Conservation (phyloP, 2,113 vertebrate species). For the Pleuronectes platessa region DNA sequence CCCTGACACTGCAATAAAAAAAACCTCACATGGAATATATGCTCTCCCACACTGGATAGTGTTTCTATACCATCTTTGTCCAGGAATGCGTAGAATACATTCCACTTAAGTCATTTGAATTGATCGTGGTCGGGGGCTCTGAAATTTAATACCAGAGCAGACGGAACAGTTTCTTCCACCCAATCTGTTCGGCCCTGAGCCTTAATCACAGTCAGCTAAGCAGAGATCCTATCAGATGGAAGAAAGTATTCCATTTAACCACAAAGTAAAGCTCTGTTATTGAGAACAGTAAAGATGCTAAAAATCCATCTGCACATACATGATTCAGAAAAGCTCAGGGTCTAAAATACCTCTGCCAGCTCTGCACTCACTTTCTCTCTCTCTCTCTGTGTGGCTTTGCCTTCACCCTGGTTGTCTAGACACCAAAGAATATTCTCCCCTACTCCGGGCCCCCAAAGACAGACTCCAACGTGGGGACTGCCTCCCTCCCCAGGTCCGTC, state of each 20-base stretch:
- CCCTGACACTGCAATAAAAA: slow-evolving; percentile 7
- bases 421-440: slow-evolving; percentile 60
- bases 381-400: slow-evolving; percentile 34
- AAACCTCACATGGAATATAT: slow-evolving; percentile 16
- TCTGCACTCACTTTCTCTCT: slow-evolving; percentile 23
- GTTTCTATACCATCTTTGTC: slow-evolving; percentile 54
- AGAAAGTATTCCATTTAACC: slow-evolving; percentile 29
- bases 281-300: slow-evolving; percentile 41
- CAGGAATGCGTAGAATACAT: slow-evolving; percentile 59
- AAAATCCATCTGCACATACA: slow-evolving; percentile 31
- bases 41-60: slow-evolving; percentile 10
- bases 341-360: slow-evolving; percentile 27
- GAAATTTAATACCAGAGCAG: slow-evolving; percentile 51
- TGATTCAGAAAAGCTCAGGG: slow-evolving; percentile 37
- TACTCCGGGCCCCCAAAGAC: slow-evolving; percentile 54
- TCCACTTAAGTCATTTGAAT: slow-evolving; percentile 52
- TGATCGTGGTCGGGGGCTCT: slow-evolving; percentile 43
- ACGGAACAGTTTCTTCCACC: slow-evolving; percentile 31
- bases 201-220: slow-evolving; percentile 34
- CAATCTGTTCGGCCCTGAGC: slow-evolving; percentile 30
- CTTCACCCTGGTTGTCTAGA: slow-evolving; percentile 57
- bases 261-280: slow-evolving; percentile 51
- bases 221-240: slow-evolving; percentile 36
- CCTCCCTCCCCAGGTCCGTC: slow-evolving; percentile 2
- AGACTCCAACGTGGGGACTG: slow-evolving; percentile 47